phyloP scores from a whole-genome alignment of 2,888 invertebrate species.

The Drosophila lacicola region DNA sequence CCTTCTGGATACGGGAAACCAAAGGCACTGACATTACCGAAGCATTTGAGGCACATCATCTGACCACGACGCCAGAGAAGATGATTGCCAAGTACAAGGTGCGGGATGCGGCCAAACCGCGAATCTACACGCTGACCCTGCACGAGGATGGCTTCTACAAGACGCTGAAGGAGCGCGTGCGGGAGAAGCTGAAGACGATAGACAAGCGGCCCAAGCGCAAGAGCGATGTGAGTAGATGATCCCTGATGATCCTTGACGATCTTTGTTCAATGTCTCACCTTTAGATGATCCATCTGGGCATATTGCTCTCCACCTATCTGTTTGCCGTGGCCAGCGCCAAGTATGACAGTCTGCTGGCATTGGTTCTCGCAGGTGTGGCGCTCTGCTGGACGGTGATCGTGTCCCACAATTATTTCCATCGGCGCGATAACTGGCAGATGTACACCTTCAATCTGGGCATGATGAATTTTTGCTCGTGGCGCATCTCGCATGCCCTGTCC shows the following conservation, averaged over 20 bases:
- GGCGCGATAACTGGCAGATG: constrained; percentile 91
- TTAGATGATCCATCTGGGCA: constrained; percentile 83
- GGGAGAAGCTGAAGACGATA: constrained; percentile 87
- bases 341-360: constrained; percentile 76
- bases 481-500: constrained; percentile 91
- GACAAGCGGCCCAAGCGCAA: constrained; percentile 82
- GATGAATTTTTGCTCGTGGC: constrained; percentile 88
- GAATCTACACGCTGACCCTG: constrained; percentile 91
- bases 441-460: constrained; percentile 90
- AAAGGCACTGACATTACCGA: constrained; percentile 93
- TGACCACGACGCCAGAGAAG: constrained; percentile 87
- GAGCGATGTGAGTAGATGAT: constrained; percentile 81
- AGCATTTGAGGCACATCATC: constrained; percentile 91
- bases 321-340: constrained; percentile 83
- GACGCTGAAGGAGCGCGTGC: constrained; percentile 88
- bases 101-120: constrained; percentile 87
- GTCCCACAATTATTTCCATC: constrained; percentile 92
- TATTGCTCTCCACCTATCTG: constrained; percentile 83
- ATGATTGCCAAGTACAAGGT: constrained; percentile 89
- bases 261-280: background rate
- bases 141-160: constrained; percentile 90
- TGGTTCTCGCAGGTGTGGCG: constrained; percentile 86
- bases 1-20: constrained; percentile 90
- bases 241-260: background rate
- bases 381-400: constrained; percentile 87